Base-by-base conservation (phyloP, 2,888 invertebrate genomes). In the Acanthococcus lagerstroemiae region DNA sequence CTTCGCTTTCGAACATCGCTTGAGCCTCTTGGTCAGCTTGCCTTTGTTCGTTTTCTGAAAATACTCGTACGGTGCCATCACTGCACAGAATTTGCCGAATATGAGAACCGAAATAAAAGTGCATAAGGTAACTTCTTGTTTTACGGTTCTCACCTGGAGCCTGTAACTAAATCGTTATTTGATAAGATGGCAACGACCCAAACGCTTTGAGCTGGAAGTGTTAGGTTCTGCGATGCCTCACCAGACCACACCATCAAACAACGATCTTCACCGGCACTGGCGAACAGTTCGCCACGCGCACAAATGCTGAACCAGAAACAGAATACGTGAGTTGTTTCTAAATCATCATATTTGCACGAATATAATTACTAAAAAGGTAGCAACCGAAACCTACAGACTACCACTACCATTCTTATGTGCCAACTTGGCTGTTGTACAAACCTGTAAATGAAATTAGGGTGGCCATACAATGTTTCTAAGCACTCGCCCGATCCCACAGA, bases 141-240 rank as follows among this genome's bases (percentile, higher is more conserved):
- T 25, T 67, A 55, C 52, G 21, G 27, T 24, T 30, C 24, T 60
- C 72, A 81, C 82, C 81, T 82, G 69, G 79, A 76, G 73, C 94
- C 97, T 45, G 90, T 85, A 17, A 89, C 91, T 72, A 99, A 83
- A 76, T 97, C 96, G 1, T 89, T 90, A 77, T 95, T 95, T 5
- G 81, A 78, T 22, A 96, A 78, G 65, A 86, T 83, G 15, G 84
- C 80, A 1, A 94, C 88, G 21, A 83, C 79, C 99, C 99, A 99
- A 1, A 95, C 85, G 0, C 93, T 93, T 69, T 90, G 86, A 0
- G 89, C 85, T 0, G 97, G 96, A 60, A 92, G 79, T 1, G 80
- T 76, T 24, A 95, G 80, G 4, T 84, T 84, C 71, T 88, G 82
- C 1, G 80, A 77, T 69, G 83, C 81, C 70, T 80, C 80, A 19